Evolutionary conservation across 2,888 invertebrate genomes (phyloP).

Genomic region (Alviniconcha strummeri): DNA sequence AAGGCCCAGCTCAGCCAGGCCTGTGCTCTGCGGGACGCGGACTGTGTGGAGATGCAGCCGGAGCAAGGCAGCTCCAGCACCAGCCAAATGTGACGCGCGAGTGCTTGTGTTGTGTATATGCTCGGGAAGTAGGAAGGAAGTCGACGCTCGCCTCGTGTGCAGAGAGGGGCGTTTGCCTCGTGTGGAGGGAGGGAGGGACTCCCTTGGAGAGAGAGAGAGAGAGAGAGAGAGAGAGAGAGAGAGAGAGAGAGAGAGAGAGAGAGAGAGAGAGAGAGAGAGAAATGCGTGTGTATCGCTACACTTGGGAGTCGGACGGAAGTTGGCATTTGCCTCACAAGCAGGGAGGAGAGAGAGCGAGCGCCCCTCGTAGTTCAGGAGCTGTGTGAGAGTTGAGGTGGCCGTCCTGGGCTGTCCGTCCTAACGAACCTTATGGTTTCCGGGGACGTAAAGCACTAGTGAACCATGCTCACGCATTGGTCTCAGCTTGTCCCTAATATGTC

Average conservation of each 20-base stretch:
- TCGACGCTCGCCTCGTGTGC: not conserved
- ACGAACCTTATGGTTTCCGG: too few species aligned
- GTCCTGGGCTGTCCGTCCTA: too few species aligned
- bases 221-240: constrained; percentile 3
- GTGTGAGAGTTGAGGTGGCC: not conserved
- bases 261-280: constrained; percentile 6
- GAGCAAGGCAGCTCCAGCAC: constrained; percentile 42
- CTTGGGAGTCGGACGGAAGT: not conserved
- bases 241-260: constrained; percentile 13
- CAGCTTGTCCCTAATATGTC: too few species aligned
- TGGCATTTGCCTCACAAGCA: not conserved
- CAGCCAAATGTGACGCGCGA: constrained; percentile 39
- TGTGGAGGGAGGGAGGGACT: not conserved
- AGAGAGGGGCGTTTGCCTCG: not conserved
- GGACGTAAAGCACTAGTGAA: not conserved
- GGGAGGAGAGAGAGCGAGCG: too few species aligned
- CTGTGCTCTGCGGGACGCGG: constrained; percentile 17
- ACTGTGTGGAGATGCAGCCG: constrained; percentile 18
- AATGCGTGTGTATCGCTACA: too few species aligned
- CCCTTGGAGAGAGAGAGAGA: not conserved
- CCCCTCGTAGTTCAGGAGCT: not conserved
- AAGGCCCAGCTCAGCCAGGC: constrained; percentile 26
- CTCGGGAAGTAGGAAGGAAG: not conserved
- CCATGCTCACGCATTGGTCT: not conserved
- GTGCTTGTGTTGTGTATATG: not conserved